These are phyloP conservation scores for Pollenia labialis DNA, from an alignment of 2,888 invertebrate genomes.

Conservation along the genomic window DNA sequence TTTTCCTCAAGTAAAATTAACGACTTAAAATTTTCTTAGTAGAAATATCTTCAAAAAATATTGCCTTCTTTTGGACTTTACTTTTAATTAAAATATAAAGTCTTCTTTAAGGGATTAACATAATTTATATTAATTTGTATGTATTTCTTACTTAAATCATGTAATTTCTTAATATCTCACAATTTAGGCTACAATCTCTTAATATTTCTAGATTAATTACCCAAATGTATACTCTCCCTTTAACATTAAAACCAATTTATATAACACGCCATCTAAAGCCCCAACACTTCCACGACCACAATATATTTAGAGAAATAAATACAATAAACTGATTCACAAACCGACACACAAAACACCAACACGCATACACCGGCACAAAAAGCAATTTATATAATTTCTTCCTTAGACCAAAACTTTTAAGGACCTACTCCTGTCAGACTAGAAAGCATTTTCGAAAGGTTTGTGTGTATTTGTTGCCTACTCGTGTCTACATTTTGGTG, in stretches of 20 bases:
- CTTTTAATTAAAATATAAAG: neutral
- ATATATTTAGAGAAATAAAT: constrained; percentile 20
- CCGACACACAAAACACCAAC: constrained; percentile 33
- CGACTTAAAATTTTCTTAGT: too few relatives aligned
- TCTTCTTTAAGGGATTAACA: neutral
- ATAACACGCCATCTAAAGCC: constrained; percentile 63
- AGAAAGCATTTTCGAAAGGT: neutral
- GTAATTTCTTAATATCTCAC: constrained; percentile 49
- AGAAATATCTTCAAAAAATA: too few relatives aligned
- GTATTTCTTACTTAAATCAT: constrained; percentile 44
- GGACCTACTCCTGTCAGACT: constrained; percentile 31
- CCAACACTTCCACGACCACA: constrained; percentile 43
- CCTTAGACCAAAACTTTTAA: constrained; percentile 15
- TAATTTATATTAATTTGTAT: constrained; percentile 11
- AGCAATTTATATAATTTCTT: constrained; percentile 70
- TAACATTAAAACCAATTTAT: constrained; percentile 70
- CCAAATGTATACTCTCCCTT: constrained; percentile 68
- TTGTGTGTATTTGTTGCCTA: constrained; percentile 7
- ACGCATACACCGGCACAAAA: constrained; percentile 47
- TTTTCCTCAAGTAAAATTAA: too few relatives aligned
- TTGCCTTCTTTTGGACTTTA: neutral
- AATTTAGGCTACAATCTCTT: constrained; percentile 61
- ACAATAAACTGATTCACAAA: constrained; percentile 34
- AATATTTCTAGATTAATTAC: constrained; percentile 69
- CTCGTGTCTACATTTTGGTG: constrained; percentile 43